These are phyloP conservation scores for Polypterus bichir DNA, from an alignment of 2,113 vertebrate species.

Conservation along the genomic window DNA sequence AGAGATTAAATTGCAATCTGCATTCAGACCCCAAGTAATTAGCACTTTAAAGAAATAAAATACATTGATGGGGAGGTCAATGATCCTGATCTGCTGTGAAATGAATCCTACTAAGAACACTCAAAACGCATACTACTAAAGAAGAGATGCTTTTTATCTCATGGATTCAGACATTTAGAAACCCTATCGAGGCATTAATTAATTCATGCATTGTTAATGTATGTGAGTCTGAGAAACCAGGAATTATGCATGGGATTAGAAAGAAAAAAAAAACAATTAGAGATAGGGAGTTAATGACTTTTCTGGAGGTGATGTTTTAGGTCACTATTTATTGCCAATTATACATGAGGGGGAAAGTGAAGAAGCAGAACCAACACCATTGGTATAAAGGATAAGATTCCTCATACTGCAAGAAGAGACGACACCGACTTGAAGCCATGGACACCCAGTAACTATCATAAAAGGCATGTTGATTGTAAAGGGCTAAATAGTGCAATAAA, in stretches of 20 bases:
- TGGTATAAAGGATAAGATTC: background rate
- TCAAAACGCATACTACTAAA: conserved; percentile 58
- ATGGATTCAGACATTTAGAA: conserved; percentile 48
- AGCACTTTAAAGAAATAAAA: conserved; percentile 61
- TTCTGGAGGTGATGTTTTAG: conserved; percentile 26
- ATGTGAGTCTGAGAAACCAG: conserved; percentile 38
- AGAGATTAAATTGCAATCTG: conserved; percentile 57
- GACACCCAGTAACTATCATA: too few relatives aligned
- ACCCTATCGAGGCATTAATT: conserved; percentile 65
- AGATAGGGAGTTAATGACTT: conserved; percentile 59
- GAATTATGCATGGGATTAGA: conserved; percentile 50
- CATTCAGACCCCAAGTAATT: conserved; percentile 55
- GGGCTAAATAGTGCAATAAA: too few relatives aligned
- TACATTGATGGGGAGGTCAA: conserved; percentile 57
- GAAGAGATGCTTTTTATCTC: conserved; percentile 57
- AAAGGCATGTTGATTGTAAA: too few relatives aligned
- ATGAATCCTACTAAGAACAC: conserved; percentile 60
- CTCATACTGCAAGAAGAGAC: background rate
- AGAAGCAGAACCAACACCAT: background rate
- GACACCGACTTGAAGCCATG: too few relatives aligned
- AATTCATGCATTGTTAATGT: conserved; percentile 75
- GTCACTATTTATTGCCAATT: conserved; percentile 42
- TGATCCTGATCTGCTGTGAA: conserved; percentile 62
- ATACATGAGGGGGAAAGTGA: conserved; percentile 22
- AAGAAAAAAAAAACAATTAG: conserved; percentile 54